Conservation (phyloP, 2,113 vertebrate genomes). For the Ahaetulla prasina region DNA sequence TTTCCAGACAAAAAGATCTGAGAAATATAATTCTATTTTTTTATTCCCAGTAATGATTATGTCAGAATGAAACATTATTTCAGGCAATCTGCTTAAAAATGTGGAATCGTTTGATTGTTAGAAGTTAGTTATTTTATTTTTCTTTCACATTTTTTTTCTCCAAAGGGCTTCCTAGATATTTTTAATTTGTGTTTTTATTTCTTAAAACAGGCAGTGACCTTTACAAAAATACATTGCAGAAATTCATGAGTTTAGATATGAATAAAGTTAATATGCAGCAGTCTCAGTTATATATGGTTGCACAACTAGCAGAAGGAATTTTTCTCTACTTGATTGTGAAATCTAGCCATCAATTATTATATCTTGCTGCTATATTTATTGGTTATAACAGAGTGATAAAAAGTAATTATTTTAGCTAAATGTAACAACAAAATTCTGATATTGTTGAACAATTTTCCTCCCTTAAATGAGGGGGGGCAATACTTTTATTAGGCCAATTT, state of each 20-base stretch:
- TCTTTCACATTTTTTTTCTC: neutral
- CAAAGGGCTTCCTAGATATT: neutral
- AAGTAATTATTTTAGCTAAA: conserved; percentile 35
- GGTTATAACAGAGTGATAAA: conserved; percentile 29
- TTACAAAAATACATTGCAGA: neutral
- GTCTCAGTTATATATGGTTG: neutral
- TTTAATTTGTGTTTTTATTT: neutral
- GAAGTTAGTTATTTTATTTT: neutral
- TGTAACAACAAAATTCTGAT: conserved; percentile 31
- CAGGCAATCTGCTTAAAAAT: neutral
- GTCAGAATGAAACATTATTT: neutral
- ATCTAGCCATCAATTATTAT: conserved; percentile 5
- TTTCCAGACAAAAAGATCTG: neutral
- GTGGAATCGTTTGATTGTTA: neutral
- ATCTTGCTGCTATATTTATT: conserved; percentile 20
- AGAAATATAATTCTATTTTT: neutral
- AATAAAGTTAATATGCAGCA: neutral
- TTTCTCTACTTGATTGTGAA: conserved; percentile 11
- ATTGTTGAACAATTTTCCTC: neutral
- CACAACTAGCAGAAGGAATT: neutral
- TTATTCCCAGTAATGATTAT: neutral
- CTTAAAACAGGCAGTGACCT: neutral
- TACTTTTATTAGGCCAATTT: neutral
- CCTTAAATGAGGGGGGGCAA: neutral
- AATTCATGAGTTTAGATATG: conserved; percentile 20